Evolutionary conservation across 2,113 vertebrate species (phyloP), one percentile per base, ranked within the genome.

Genomic region (Laticauda laticaudata): DNA sequence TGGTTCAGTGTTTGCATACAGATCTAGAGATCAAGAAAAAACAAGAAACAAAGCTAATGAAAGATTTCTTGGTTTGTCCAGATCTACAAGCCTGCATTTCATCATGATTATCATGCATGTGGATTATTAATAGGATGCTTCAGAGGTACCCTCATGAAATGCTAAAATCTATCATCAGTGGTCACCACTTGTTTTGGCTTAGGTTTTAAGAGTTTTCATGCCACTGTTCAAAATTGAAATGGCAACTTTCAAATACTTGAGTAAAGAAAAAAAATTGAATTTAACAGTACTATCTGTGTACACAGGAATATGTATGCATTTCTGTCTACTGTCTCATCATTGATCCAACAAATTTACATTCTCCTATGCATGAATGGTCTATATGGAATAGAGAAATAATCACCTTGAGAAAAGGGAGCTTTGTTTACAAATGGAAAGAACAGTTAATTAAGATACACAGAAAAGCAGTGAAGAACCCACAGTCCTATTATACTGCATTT

Each of bases 231-330:
- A 88, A 91, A 95, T n/a, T 94, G 95, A 96, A 95, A 88, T 39
- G 94, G 10, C 91, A 94, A 7, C 14, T 93, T 90, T 95, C 91
- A 34, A 96, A 95, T 86, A 93, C 96, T 95, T 93, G 92, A 88
- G 96, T 91, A 93, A 94, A 96, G 92, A 97, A 96, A 90, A 94
- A 96, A 96, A 95, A 53, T 12, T 90, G 94, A 95, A 96, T 81
- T 56, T 89, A 96, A 96, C 91, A 95, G 96, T 96, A 95, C 43
- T 92, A 96, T 96, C 95, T 93, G 94, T 91, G 94, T 57, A 94
- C 75, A 43, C 18, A 43, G 75, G 75, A 3, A 43, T 81, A 43
- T 81, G 75, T 81, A 20, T 81, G 75, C 34, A 81, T 43, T 20
- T 81, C 34, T 81, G 18, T 43, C 34, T 69, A 34, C 10, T 39